These are phyloP conservation scores for Magallana gigas DNA, from an alignment of 1,140 invertebrate genomes.

Conservation along the genomic window DNA sequence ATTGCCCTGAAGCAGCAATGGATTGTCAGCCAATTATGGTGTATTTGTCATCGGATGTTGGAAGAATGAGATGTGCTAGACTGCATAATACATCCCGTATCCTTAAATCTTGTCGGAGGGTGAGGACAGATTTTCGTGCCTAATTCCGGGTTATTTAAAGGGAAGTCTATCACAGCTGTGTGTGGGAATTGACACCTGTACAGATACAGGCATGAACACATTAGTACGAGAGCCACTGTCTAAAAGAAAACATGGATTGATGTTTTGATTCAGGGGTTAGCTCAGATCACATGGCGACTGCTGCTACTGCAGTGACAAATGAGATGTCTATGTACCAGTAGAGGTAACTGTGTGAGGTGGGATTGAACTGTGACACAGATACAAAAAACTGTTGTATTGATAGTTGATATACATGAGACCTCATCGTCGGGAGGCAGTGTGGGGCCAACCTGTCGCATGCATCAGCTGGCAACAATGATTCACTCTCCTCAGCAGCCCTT, in stretches of 20 bases:
- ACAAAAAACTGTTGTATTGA: background rate
- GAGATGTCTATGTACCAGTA: background rate
- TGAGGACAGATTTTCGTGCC: conserved; percentile 34
- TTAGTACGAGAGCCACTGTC: background rate
- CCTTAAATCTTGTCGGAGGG: conserved; percentile 8
- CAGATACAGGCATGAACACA: background rate
- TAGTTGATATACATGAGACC: background rate
- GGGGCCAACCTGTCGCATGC: conserved; percentile 10
- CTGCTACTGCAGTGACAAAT: background rate
- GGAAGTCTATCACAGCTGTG: background rate
- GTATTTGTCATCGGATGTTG: conserved; percentile 41
- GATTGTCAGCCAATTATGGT: conserved; percentile 45
- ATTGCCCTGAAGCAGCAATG: conserved; percentile 39
- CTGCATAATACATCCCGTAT: conserved; percentile 37
- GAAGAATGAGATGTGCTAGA: conserved; percentile 20
- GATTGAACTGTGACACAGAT: background rate
- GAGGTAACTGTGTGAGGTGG: background rate
- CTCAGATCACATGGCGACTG: background rate
- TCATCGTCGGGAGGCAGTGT: background rate
- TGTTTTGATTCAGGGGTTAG: conserved; percentile 2
- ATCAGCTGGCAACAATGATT: conserved; percentile 16
- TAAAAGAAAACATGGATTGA: background rate
- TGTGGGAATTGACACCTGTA: conserved; percentile 34
- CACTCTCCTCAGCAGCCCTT: background rate
- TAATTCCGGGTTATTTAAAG: conserved; percentile 13